Evolutionary conservation across 2,113 vertebrate genomes (phyloP), one percentile per base, ranked within the genome.

Genomic region (Pitta sordida): DNA sequence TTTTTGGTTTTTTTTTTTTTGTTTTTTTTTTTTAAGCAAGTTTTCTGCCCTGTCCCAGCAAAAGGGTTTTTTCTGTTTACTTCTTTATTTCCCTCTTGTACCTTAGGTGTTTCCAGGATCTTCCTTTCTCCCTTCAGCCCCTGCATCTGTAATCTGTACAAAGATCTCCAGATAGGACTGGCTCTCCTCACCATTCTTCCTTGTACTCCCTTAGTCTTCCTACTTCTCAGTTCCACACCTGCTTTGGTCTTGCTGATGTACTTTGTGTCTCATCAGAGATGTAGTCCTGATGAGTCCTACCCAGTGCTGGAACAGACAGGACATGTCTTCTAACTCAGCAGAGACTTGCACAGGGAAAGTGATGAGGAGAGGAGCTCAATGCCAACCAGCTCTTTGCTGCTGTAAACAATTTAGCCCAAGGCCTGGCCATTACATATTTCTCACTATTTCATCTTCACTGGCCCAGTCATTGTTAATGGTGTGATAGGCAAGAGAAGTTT

Each of bases 171-270:
- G 5, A 19, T 11, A 26, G 36, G 86, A 68, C 7, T 30, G 15
- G 76, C 9, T 68, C 10, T 71, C 24, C 27, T 59, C 6, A n/a
- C 8, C 3, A 0, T 88, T 93, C 26, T 78, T 30, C 29, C 8
- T 6, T 64, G n/a, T 4, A 3, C 18, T 75, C 14, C 29, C 23
- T 67, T 80, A 34, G 11, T 26, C 7, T 3, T 0, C n/a, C 1
- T 59, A 0, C 19, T 63, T 55, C 29, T 44, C 18, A 37, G 10
- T 77, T 86, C 13, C 32, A n/a, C 34, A 79, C 4, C 22, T 65
- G 29, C 46, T 74, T 81, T 78, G 19, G 63, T 87, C 43, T 77
- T n/a, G 24, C 34, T 49, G 52, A 20, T 87, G 39, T 78, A 4
- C 60, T 67, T 78, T 15, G 24, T 91, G 23, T 89, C 30, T 52